Evolutionary conservation across 1,140 invertebrate species (phyloP).

Genomic region (Frieseomelitta varia): DNA sequence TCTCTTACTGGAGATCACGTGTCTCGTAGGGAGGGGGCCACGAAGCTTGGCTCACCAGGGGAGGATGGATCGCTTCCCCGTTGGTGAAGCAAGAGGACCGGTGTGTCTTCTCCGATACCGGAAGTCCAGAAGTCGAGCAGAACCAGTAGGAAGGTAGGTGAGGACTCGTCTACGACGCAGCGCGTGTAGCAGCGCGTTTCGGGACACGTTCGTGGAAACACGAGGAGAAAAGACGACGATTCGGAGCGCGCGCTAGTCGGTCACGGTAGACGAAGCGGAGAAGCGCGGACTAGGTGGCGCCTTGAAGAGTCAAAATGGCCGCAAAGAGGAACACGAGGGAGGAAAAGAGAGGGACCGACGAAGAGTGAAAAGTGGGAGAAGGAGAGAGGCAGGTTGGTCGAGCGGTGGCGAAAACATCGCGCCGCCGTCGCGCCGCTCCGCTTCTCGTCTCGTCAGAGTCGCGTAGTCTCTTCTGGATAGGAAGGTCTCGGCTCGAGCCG

Average conservation of each 20-base stretch:
- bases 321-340: slow-evolving; percentile 34
- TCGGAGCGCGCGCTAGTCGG: slow-evolving; percentile 12
- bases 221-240: slow-evolving; percentile 22
- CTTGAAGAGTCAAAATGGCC: slow-evolving; percentile 71
- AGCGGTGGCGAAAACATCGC: slow-evolving; percentile 48
- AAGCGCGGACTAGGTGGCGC: slow-evolving; percentile 71
- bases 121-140: no score
- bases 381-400: neutral
- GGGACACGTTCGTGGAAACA: neutral
- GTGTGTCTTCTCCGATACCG: no score
- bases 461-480: slow-evolving; percentile 10
- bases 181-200: neutral
- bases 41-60: neutral
- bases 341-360: neutral
- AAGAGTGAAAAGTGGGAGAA: slow-evolving; percentile 5
- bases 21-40: neutral
- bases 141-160: slow-evolving; percentile 26
- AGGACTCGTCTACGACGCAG: neutral
- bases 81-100: neutral
- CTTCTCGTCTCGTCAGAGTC: neutral
- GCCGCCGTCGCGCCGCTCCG: slow-evolving; percentile 12
- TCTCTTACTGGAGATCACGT: slow-evolving; percentile 21
- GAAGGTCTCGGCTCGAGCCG: slow-evolving; percentile 12
- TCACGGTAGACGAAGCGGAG: slow-evolving; percentile 50
- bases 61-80: neutral